Conservation (phyloP, 2,888 invertebrate species). For the Spilarctia lutea region DNA sequence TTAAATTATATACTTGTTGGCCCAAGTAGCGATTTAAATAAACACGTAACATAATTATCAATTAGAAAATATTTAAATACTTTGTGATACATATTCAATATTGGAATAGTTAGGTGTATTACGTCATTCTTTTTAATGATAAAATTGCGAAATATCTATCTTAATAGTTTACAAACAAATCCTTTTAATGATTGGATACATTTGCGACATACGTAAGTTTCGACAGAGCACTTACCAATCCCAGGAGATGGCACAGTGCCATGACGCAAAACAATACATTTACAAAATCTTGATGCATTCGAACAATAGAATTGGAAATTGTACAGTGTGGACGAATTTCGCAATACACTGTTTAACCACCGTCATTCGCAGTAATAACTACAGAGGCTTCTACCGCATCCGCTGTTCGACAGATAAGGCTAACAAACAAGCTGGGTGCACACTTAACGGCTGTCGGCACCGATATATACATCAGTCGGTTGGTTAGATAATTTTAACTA, state of each 20-base stretch:
- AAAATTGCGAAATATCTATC: neutral
- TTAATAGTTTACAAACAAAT: conserved; percentile 4
- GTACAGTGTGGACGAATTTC: conserved; percentile 66
- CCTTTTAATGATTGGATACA: conserved; percentile 13
- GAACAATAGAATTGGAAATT: conserved; percentile 76
- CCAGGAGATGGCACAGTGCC: conserved; percentile 65
- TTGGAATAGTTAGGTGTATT: neutral
- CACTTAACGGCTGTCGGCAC: conserved; percentile 32
- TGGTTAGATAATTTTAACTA: conserved; percentile 34
- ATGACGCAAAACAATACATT: conserved; percentile 64
- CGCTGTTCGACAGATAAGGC: conserved; percentile 55
- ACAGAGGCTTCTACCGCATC: conserved; percentile 54
- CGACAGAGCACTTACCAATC: conserved; percentile 50
- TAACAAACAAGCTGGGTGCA: conserved; percentile 36
- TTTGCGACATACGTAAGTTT: conserved; percentile 45
- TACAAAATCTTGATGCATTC: conserved; percentile 70
- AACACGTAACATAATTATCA: no score
- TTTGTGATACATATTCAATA: neutral
- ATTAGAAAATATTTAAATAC: no score
- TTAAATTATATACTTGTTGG: no score
- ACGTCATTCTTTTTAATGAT: neutral
- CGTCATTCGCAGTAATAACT: conserved; percentile 41
- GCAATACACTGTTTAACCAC: conserved; percentile 55
- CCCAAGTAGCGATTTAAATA: no score
- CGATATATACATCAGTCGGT: conserved; percentile 20